phyloP scores from a whole-genome alignment of 2,888 invertebrate species.

The Harpalus rufipes region DNA sequence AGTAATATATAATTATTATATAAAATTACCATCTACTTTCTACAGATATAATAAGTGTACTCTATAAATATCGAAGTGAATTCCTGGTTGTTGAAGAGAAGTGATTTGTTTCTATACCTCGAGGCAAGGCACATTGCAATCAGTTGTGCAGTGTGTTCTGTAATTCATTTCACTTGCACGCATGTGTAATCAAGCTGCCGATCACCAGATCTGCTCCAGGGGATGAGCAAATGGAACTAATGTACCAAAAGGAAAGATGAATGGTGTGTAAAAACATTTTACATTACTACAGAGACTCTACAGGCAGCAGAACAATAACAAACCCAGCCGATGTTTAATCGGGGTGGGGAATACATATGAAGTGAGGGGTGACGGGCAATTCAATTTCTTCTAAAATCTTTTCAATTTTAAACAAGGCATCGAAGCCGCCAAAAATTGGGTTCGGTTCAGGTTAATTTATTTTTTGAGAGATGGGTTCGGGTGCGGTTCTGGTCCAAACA shows the following conservation, averaged over 20 bases:
- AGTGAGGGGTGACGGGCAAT: no score
- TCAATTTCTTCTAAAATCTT: no score
- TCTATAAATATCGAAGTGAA: background rate
- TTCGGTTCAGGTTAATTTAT: no score
- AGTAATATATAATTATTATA: background rate
- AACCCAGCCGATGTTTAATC: background rate
- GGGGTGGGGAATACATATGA: background rate
- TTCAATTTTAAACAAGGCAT: no score
- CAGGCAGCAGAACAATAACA: background rate
- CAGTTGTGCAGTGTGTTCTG: constrained; percentile 16
- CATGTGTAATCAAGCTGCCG: constrained; percentile 43
- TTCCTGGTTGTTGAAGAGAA: background rate
- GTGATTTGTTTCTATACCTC: background rate
- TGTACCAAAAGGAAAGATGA: background rate
- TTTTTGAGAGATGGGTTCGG: no score
- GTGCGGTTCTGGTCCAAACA: no score
- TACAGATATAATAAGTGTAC: background rate
- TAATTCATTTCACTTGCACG: constrained; percentile 15
- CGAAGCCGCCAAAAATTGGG: no score
- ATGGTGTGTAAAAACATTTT: background rate
- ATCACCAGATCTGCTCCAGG: constrained; percentile 16
- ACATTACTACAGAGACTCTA: background rate
- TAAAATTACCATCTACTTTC: background rate
- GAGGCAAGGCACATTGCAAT: constrained; percentile 18
- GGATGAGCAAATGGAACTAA: background rate